Base-by-base conservation (phyloP, 2,113 vertebrate genomes). In the Bathybates hornii region DNA sequence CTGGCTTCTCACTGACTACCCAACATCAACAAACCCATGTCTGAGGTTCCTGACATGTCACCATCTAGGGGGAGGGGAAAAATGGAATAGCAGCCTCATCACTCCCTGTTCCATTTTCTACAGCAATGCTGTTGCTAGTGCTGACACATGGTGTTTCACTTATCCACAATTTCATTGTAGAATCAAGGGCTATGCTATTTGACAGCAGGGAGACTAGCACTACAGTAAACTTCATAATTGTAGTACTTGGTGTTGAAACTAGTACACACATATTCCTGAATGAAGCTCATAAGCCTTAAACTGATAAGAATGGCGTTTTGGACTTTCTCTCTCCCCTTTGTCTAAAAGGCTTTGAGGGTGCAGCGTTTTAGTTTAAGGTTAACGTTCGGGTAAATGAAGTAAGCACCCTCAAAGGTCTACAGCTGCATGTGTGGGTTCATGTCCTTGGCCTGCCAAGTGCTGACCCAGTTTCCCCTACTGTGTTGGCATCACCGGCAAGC, bases 401-500 rank as follows among this genome's bases (percentile, higher is more conserved):
- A 81, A 34, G 21, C 61, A 9, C 24, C 2, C 12, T 63, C 38
- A 85, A 43, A 12, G n/a, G 7, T 13, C 21, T 21, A 17, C 7
- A 17, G 68, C 43, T 34, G 36, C 32, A 24, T 63, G 38, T 79
- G 63, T 56, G 43, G 84, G 32, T 56, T 38, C 32, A n/a, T 80
- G 29, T 56, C 27, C 12, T 48, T 80, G 63, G 50, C 38, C 9
- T 80, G 24, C 41, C 82, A 54, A 85, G 9, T 80, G 50, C 66
- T 93, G 83, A 91, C 83, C 83, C 81, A 90, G 52, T 83, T 89
- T 76, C 50, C 48, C 19, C 34, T 82, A 48, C 85, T 83, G 56
- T 38, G 53, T 48, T 93, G 90, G 89, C 84, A 89, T 89, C 89
- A 82, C 76, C 78, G 66, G 84, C 36, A n/a, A 87, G 82, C 83